phyloP scores from a whole-genome alignment of 1,140 invertebrate species.

The Philopotamus ludificatus region DNA sequence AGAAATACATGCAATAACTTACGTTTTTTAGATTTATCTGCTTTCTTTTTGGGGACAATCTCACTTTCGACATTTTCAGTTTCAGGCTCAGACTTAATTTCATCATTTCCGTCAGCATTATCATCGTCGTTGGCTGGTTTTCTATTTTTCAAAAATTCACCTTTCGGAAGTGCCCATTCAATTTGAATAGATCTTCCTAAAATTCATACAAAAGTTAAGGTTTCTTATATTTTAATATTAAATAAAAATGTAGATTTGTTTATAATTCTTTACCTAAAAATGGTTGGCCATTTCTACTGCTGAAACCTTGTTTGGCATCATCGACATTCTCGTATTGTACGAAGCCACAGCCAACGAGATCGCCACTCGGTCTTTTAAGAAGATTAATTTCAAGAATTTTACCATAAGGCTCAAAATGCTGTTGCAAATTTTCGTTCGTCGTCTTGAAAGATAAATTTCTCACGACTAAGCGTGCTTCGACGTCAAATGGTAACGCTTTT shows the following conservation, averaged over 20 bases:
- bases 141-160: constrained; percentile 18
- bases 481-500: constrained; percentile 22
- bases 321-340: constrained; percentile 52
- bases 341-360: constrained; percentile 68
- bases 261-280: constrained; percentile 32
- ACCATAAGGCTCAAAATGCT: constrained; percentile 64
- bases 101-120: constrained; percentile 6
- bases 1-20: not conserved
- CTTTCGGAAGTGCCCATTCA: constrained; percentile 24
- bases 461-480: constrained; percentile 46
- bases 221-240: not conserved
- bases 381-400: constrained; percentile 65
- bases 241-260: not conserved
- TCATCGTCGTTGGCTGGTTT: too few species aligned
- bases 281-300: constrained; percentile 29
- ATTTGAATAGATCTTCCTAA: constrained; percentile 32
- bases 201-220: constrained; percentile 5
- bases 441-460: constrained; percentile 57
- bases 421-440: constrained; percentile 59
- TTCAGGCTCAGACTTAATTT: constrained; percentile 14
- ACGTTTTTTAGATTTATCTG: not conserved
- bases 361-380: constrained; percentile 64
- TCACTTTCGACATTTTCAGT: not conserved
- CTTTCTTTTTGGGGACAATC: constrained; percentile 10
- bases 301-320: constrained; percentile 29